Percentiles rank a stretch among this genome's conserved stretches.
phyloP scores from a whole-genome alignment of 2,888 invertebrate species.

The Netelia melanura region DNA sequence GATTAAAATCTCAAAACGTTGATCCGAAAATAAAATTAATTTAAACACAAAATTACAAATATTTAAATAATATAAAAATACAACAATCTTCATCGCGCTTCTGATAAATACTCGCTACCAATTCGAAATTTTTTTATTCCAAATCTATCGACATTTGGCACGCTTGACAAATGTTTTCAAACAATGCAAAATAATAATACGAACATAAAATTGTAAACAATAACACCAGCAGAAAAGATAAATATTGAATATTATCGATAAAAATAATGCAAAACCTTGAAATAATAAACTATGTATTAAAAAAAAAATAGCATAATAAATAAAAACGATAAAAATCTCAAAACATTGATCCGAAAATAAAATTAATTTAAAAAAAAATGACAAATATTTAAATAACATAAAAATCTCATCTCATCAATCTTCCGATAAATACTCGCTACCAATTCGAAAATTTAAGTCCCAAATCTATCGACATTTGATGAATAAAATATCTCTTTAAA shows the following conservation, averaged over 20 bases:
- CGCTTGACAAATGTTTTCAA: conserved; percentile 2
- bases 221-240: neutral
- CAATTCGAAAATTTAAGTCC: neutral
- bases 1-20: too few species aligned
- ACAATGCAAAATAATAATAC: neutral
- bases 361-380: too few species aligned
- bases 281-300: neutral
- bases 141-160: too few species aligned
- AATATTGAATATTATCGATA: neutral
- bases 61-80: too few species aligned
- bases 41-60: too few species aligned
- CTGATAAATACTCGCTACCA: neutral
- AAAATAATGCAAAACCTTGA: neutral
- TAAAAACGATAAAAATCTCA: too few species aligned
- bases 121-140: too few species aligned
- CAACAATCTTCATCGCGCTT: too few species aligned
- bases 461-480: neutral
- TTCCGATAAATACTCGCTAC: neutral
- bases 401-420: too few species aligned
- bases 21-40: too few species aligned
- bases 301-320: neutral
- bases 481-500: neutral
- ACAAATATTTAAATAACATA: too few species aligned
- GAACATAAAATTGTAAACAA: neutral
- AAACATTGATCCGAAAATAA: too few species aligned